These are phyloP conservation scores for Eospalax fontanierii DNA, from an alignment of 2,797 vertebrate genomes.

Conservation along the genomic window DNA sequence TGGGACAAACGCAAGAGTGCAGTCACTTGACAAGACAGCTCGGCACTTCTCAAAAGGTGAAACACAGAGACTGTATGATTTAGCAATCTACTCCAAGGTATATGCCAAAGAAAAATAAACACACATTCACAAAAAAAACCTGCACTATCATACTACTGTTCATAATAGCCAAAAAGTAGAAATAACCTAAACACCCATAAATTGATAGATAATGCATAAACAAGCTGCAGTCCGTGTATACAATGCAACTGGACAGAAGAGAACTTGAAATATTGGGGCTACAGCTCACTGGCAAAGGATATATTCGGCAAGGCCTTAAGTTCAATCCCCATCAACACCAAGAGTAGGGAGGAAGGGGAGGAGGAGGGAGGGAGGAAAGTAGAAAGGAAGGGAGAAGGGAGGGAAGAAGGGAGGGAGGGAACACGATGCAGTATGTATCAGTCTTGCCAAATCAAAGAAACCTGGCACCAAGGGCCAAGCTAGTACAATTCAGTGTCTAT, in stretches of 20 bases:
- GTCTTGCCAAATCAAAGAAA: conserved; percentile 10
- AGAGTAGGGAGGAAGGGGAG: not conserved
- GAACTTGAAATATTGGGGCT: not conserved
- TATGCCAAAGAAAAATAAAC: not conserved
- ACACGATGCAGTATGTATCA: not conserved
- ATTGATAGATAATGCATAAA: not conserved
- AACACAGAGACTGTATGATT: not conserved
- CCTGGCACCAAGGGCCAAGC: not conserved
- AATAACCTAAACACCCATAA: not conserved
- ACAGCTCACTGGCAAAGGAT: not conserved
- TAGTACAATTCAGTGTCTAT: not conserved
- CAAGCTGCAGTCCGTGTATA: not conserved
- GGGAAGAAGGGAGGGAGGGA: no score
- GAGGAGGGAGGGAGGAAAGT: not conserved
- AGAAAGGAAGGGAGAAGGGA: no score
- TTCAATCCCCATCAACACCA: not conserved
- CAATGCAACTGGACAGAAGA: conserved; percentile 6
- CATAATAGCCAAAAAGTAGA: not conserved
- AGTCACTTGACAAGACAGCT: not conserved
- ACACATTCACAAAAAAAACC: not conserved
- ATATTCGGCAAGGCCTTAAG: not conserved
- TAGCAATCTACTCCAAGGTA: not conserved
- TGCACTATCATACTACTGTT: not conserved
- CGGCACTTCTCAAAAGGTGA: not conserved
- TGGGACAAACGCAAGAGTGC: not conserved